A percentile compares a stretch with the other conserved stretches of the same genome.
These are phyloP conservation scores for Anolis sagrei DNA, from an alignment of 2,113 vertebrate genomes.

Conservation along the genomic window DNA sequence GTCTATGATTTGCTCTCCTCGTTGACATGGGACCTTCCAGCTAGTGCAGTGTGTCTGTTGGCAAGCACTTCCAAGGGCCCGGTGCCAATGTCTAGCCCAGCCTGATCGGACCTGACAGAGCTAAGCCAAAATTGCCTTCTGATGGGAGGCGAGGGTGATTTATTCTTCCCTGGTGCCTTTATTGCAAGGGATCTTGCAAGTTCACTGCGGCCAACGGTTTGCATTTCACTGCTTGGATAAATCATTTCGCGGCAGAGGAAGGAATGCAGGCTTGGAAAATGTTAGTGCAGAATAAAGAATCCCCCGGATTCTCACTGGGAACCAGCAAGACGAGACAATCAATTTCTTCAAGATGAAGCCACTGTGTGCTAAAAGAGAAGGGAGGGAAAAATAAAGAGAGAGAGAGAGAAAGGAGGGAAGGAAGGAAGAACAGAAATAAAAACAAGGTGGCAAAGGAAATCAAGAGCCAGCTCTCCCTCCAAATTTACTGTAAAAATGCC, in stretches of 20 bases:
- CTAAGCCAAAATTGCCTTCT: constrained; percentile 26
- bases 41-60: neutral
- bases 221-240: constrained; percentile 66
- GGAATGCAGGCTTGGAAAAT: constrained; percentile 40
- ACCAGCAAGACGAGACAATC: constrained; percentile 62
- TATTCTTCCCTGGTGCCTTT: constrained; percentile 57
- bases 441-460: constrained; percentile 58
- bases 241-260: constrained; percentile 53
- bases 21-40: neutral
- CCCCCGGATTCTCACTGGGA: constrained; percentile 14
- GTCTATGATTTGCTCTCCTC: too few relatives aligned
- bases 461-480: neutral
- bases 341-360: constrained; percentile 63
- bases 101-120: neutral
- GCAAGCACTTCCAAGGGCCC: too few relatives aligned
- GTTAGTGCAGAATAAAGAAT: constrained; percentile 61
- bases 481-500: constrained; percentile 16
- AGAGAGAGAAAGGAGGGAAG: constrained; percentile 13
- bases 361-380: constrained; percentile 19
- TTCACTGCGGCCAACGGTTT: constrained; percentile 29
- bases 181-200: constrained; percentile 50
- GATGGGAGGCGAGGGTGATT: constrained; percentile 58
- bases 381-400: constrained; percentile 26
- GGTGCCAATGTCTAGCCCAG: neutral
- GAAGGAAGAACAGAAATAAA: constrained; percentile 42